Conservation (phyloP, 1,140 invertebrate species). For the Drosophila pallidifrons region DNA sequence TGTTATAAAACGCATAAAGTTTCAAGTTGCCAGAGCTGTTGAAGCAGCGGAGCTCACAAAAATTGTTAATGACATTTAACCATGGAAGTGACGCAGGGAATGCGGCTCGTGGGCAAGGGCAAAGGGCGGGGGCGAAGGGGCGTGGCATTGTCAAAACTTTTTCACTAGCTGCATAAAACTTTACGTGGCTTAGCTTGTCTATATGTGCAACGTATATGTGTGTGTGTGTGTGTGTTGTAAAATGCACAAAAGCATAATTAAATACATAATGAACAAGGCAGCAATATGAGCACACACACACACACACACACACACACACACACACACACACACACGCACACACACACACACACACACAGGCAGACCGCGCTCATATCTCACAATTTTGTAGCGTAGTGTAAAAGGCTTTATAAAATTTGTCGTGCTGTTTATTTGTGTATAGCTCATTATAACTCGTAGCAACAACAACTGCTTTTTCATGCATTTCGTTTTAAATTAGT, state of each 20-base stretch:
- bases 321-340: not conserved
- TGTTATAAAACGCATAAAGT: slow-evolving; percentile 66
- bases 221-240: slow-evolving; percentile 45
- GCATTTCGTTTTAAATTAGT: slow-evolving; percentile 14
- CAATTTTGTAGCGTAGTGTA: slow-evolving; percentile 41
- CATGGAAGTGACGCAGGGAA: slow-evolving; percentile 14
- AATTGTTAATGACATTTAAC: slow-evolving; percentile 79
- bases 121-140: slow-evolving; percentile 9
- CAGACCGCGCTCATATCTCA: slow-evolving; percentile 32
- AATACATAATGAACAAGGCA: slow-evolving; percentile 80
- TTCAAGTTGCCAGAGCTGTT: slow-evolving; percentile 63
- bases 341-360: not conserved
- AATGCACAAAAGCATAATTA: slow-evolving; percentile 81
- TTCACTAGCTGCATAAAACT: slow-evolving; percentile 60
- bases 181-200: slow-evolving; percentile 65
- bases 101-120: not conserved
- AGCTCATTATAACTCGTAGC: slow-evolving; percentile 46
- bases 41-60: slow-evolving; percentile 52
- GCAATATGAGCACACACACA: slow-evolving; percentile 51
- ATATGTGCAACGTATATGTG: slow-evolving; percentile 11
- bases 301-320: not conserved
- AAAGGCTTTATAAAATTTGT: slow-evolving; percentile 49
- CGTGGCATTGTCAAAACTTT: slow-evolving; percentile 52
- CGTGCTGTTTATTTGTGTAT: slow-evolving; percentile 26
- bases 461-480: slow-evolving; percentile 28